Percentiles rank a stretch among this genome's conserved stretches.
These are phyloP conservation scores for Athene noctua DNA, from an alignment of 2,113 vertebrate genomes.

Conservation along the genomic window DNA sequence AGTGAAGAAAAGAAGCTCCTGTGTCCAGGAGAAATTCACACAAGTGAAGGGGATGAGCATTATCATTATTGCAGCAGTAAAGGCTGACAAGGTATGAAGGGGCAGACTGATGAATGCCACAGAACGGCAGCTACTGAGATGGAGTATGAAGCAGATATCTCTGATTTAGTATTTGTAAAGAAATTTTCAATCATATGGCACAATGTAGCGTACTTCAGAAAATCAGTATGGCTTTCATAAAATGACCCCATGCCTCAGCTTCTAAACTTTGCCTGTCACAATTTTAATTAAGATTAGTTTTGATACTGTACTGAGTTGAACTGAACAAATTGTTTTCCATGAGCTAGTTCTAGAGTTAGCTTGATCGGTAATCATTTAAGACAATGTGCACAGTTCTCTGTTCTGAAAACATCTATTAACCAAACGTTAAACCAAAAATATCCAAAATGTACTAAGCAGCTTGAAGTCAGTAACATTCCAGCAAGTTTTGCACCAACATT, in stretches of 20 bases:
- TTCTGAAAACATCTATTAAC: not conserved
- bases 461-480: not conserved
- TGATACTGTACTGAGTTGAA: not conserved
- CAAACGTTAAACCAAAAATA: not conserved
- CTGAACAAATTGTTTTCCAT: not conserved
- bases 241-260: not conserved
- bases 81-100: not conserved
- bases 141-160: not conserved
- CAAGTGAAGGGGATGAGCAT: not conserved
- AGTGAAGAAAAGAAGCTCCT: not conserved
- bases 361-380: not conserved
- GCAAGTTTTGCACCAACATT: not conserved
- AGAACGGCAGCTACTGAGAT: not conserved
- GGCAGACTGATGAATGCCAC: not conserved
- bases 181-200: not conserved
- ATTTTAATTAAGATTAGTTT: not conserved
- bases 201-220: not conserved
- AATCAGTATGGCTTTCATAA: not conserved
- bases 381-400: not conserved
- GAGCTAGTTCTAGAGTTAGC: not conserved
- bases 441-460: not conserved
- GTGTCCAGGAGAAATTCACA: not conserved
- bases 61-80: not conserved
- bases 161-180: not conserved
- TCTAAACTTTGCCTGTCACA: not conserved